Conservation (phyloP, 1,140 invertebrate species). For the Anastatus disparis region DNA sequence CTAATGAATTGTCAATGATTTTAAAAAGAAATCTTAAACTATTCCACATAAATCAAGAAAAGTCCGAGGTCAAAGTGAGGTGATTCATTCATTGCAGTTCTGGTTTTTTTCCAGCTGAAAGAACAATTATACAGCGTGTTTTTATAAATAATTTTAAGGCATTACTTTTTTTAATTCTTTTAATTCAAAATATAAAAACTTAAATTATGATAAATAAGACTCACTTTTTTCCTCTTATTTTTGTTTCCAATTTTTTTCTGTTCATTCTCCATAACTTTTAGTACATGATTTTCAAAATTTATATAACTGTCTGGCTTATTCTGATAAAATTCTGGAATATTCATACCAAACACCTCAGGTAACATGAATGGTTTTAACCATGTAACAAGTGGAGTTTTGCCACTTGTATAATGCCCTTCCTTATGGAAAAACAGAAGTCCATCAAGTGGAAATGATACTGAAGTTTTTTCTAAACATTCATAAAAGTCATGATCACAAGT, state of each 20-base stretch:
- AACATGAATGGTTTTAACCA: slow-evolving; percentile 92
- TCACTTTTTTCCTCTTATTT: slow-evolving; percentile 3
- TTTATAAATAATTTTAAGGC: no score
- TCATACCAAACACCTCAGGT: slow-evolving; percentile 77
- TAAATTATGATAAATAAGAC: no score
- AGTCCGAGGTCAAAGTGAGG: no score
- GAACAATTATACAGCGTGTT: no score
- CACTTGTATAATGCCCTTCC: slow-evolving; percentile 79
- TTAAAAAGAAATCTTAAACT: no score
- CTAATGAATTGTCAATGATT: no score
- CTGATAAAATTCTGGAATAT: slow-evolving; percentile 59
- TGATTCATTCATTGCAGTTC: no score
- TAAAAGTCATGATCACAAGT: slow-evolving; percentile 59
- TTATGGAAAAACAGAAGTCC: slow-evolving; percentile 83
- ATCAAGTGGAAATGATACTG: slow-evolving; percentile 47
- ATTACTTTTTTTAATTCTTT: no score
- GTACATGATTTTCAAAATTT: slow-evolving; percentile 50
- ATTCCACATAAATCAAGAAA: no score
- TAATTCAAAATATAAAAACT: no score
- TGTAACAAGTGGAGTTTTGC: slow-evolving; percentile 84
- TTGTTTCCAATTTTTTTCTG: background rate
- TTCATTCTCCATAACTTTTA: slow-evolving; percentile 20
- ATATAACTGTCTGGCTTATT: slow-evolving; percentile 62
- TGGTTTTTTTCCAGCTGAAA: no score
- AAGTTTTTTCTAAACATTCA: slow-evolving; percentile 54